These are phyloP conservation scores for Spodoptera littoralis DNA, from an alignment of 2,888 invertebrate genomes.

Conservation along the genomic window DNA sequence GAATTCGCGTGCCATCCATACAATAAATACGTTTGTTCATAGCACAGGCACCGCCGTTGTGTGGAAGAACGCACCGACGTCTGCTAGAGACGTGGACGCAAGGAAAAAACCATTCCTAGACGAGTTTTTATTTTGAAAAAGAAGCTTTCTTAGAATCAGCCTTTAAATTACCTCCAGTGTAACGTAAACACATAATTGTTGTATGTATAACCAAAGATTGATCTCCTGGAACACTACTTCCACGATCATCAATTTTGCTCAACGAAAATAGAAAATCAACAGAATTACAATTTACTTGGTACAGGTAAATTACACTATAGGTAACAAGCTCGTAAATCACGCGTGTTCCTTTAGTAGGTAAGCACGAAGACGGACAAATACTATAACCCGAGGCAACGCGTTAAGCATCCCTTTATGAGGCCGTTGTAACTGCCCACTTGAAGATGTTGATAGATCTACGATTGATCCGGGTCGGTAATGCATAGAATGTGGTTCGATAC, in stretches of 20 bases:
- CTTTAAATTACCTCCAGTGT: slow-evolving; percentile 33
- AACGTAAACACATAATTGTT: slow-evolving; percentile 36
- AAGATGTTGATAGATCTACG: slow-evolving; percentile 39
- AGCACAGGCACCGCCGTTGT: slow-evolving; percentile 70
- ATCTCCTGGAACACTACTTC: slow-evolving; percentile 41
- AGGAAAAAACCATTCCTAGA: slow-evolving; percentile 56
- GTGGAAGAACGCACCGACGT: slow-evolving; percentile 54
- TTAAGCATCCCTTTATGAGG: slow-evolving; percentile 58
- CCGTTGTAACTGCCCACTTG: slow-evolving; percentile 49
- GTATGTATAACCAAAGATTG: slow-evolving; percentile 38
- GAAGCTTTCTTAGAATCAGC: slow-evolving; percentile 33
- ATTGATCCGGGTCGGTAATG: slow-evolving; percentile 15
- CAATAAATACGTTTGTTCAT: slow-evolving; percentile 68
- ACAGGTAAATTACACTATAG: slow-evolving; percentile 65
- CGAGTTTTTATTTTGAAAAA: slow-evolving; percentile 40
- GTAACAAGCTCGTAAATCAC: slow-evolving; percentile 66
- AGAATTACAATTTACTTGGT: slow-evolving; percentile 65
- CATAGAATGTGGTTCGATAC: slow-evolving; percentile 5
- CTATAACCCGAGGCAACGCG: slow-evolving; percentile 54
- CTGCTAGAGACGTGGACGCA: slow-evolving; percentile 36
- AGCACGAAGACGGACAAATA: slow-evolving; percentile 62
- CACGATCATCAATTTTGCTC: slow-evolving; percentile 52
- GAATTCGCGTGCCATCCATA: slow-evolving; percentile 86
- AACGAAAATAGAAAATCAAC: slow-evolving; percentile 62
- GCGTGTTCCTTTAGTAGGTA: slow-evolving; percentile 55